Conservation (phyloP, 2,113 vertebrate species). For the Esox niger region DNA sequence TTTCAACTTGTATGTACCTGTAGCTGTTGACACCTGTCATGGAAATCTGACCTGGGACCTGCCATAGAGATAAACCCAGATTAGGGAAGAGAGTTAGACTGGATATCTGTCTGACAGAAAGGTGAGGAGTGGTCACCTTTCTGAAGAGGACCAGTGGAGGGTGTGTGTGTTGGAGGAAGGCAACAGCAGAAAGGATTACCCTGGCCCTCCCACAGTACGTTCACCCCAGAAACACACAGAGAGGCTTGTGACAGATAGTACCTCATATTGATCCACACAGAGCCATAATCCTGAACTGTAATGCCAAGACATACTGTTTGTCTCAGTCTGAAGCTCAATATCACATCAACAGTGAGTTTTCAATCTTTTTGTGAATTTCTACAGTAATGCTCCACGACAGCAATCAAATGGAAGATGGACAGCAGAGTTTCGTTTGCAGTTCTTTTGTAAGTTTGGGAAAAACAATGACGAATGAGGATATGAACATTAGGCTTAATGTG, state of each 20-base stretch:
- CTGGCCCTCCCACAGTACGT: background rate
- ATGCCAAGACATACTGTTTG: background rate
- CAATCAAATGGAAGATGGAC: background rate
- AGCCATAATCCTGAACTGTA: background rate
- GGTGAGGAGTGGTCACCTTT: slow-evolving; percentile 12
- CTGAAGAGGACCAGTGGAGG: slow-evolving; percentile 18
- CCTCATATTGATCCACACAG: background rate
- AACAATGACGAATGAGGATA: no score
- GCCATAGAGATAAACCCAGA: slow-evolving; percentile 6
- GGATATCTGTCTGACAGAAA: slow-evolving; percentile 20
- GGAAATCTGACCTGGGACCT: slow-evolving; percentile 37
- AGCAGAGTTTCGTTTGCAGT: background rate
- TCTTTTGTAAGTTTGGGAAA: background rate
- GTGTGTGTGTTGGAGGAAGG: background rate
- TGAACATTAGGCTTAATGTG: background rate
- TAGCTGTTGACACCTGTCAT: slow-evolving; percentile 39
- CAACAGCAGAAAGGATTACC: background rate
- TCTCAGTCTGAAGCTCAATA: background rate
- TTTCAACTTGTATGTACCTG: slow-evolving; percentile 28
- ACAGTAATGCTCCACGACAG: no score
- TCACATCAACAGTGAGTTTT: background rate
- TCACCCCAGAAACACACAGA: background rate
- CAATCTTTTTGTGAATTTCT: background rate
- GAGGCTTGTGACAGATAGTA: background rate
- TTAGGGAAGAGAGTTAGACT: slow-evolving; percentile 20